Evolutionary conservation across 2,888 invertebrate species (phyloP).

Genomic region (Tricholauxania praeusta): DNA sequence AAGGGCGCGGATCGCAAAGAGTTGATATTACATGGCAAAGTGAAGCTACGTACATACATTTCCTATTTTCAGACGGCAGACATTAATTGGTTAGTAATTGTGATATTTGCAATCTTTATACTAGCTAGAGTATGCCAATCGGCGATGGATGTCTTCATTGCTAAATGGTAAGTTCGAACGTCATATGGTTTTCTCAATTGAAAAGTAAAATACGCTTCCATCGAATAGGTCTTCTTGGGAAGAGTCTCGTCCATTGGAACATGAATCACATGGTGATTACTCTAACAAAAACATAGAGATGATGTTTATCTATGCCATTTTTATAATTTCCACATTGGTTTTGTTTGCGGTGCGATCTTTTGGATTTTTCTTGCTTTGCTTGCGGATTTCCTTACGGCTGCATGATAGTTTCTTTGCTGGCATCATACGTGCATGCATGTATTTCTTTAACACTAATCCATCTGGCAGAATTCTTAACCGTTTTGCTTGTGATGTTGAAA

Average conservation of each 20-base stretch:
- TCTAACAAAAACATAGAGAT: slow-evolving; percentile 52
- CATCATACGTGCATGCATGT: slow-evolving; percentile 78
- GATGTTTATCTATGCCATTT: slow-evolving; percentile 58
- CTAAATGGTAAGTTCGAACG: slow-evolving; percentile 73
- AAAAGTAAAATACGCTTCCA: neutral
- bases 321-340: slow-evolving; percentile 61
- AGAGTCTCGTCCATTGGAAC: slow-evolving; percentile 55
- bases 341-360: slow-evolving; percentile 73
- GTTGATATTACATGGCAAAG: slow-evolving; percentile 73
- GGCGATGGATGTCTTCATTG: slow-evolving; percentile 80
- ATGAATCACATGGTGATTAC: slow-evolving; percentile 49
- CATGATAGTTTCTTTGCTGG: slow-evolving; percentile 85
- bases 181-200: neutral
- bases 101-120: slow-evolving; percentile 69
- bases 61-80: slow-evolving; percentile 71
- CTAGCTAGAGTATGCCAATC: slow-evolving; percentile 75
- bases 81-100: slow-evolving; percentile 61
- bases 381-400: slow-evolving; percentile 78
- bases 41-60: slow-evolving; percentile 72
- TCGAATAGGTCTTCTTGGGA: slow-evolving; percentile 66
- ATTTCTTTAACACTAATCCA: slow-evolving; percentile 81
- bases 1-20: slow-evolving; percentile 68
- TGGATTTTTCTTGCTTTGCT: slow-evolving; percentile 79
- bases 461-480: slow-evolving; percentile 78
- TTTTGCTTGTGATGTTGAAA: slow-evolving; percentile 80